These are phyloP conservation scores for Andrena marginata DNA, from an alignment of 2,888 invertebrate species.

Conservation along the genomic window DNA sequence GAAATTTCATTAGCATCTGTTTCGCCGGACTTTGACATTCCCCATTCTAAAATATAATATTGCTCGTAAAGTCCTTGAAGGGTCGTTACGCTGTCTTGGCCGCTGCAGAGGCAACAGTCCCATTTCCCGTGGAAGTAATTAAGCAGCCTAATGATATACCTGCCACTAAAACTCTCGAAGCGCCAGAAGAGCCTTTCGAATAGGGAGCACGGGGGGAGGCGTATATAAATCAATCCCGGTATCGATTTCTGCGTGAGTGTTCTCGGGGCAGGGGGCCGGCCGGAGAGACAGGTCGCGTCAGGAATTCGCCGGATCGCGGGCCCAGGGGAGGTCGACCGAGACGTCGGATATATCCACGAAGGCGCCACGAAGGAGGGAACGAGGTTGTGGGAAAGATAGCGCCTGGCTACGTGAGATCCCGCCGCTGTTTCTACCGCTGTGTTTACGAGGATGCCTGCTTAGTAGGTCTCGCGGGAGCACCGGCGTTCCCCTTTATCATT, in stretches of 20 bases:
- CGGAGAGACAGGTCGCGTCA: conserved; percentile 58
- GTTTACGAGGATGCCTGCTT: conserved; percentile 62
- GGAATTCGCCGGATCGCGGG: conserved; percentile 73
- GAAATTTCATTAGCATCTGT: no score
- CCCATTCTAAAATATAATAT: no score
- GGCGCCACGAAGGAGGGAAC: conserved; percentile 52
- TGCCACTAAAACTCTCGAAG: no score
- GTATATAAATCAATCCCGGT: background rate
- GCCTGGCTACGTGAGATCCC: conserved; percentile 61
- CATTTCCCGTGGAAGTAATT: no score
- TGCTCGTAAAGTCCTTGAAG: no score
- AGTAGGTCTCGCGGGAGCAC: conserved; percentile 62
- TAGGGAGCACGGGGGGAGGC: background rate
- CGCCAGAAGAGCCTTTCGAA: background rate
- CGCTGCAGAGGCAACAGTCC: no score
- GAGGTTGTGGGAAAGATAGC: conserved; percentile 83
- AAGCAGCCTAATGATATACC: no score
- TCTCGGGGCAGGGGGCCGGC: conserved; percentile 1
- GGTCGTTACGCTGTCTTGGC: no score
- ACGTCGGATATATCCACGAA: conserved; percentile 73
- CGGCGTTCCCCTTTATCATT: conserved; percentile 76
- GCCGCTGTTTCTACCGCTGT: conserved; percentile 48
- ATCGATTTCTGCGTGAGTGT: background rate
- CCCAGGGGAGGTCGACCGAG: conserved; percentile 73
- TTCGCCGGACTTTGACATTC: no score